These are phyloP conservation scores for Petrophora chlorosata DNA, from an alignment of 2,888 invertebrate species.

Conservation along the genomic window DNA sequence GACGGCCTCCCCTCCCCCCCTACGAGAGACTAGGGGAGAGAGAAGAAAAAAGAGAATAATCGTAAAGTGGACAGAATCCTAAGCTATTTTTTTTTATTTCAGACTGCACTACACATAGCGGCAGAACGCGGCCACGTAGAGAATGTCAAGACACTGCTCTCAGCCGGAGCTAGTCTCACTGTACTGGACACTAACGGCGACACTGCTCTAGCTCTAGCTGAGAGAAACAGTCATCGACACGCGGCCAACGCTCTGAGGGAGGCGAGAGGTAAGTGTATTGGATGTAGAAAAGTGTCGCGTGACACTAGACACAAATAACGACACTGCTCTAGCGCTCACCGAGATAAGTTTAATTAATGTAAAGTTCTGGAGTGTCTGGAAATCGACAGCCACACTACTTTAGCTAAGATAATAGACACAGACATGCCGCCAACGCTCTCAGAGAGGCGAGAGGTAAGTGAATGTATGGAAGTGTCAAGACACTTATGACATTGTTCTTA, in stretches of 20 bases:
- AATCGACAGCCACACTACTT: slow-evolving; percentile 87
- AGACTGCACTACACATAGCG: slow-evolving; percentile 92
- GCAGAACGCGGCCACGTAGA: slow-evolving; percentile 90
- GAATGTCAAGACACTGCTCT: slow-evolving; percentile 87
- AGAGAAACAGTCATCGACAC: slow-evolving; percentile 80
- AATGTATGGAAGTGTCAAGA: too few species aligned
- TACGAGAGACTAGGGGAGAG: too few species aligned
- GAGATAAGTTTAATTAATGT: too few species aligned
- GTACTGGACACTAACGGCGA: slow-evolving; percentile 86
- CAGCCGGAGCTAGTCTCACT: slow-evolving; percentile 86
- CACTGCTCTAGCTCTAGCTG: slow-evolving; percentile 85
- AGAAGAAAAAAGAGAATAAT: too few species aligned
- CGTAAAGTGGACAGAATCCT: neutral
- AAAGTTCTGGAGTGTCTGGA: too few species aligned
- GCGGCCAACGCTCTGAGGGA: slow-evolving; percentile 86
- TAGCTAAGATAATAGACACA: slow-evolving; percentile 82
- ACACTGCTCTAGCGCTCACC: neutral
- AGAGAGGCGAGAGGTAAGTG: slow-evolving; percentile 85
- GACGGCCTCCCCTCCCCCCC: too few species aligned
- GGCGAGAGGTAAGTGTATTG: slow-evolving; percentile 80
- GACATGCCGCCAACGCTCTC: slow-evolving; percentile 85
- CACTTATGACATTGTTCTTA: neutral
- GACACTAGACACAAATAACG: neutral
- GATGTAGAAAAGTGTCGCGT: too few species aligned
- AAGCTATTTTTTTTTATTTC: slow-evolving; percentile 20